Percentiles rank a stretch among this genome's conserved stretches.
These are phyloP conservation scores for Troglohyphantes excavatus DNA, from an alignment of 2,888 invertebrate genomes.

Conservation along the genomic window DNA sequence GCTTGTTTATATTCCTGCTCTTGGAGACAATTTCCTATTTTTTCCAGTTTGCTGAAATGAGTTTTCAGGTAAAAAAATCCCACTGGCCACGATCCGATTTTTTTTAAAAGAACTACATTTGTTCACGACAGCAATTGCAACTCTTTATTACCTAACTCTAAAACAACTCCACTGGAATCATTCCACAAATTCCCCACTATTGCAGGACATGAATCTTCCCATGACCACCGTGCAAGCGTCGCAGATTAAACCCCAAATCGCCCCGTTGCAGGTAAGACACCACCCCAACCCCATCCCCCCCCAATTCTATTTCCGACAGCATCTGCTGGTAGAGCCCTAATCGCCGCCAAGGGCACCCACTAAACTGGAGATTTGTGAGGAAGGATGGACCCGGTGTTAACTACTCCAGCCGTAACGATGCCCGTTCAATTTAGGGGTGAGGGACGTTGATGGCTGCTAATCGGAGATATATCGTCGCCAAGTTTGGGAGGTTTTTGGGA, in stretches of 20 bases:
- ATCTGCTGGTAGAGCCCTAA: conserved; percentile 38
- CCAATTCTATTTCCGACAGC: not conserved
- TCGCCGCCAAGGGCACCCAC: conserved; percentile 36
- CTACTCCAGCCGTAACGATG: conserved; percentile 24
- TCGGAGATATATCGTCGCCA: not conserved
- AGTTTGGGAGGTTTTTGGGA: no score
- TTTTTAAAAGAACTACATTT: no score
- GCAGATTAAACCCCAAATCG: conserved; percentile 58
- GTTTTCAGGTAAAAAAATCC: no score
- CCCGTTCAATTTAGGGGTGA: not conserved
- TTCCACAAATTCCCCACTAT: not conserved
- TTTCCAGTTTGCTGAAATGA: no score
- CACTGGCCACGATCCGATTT: no score
- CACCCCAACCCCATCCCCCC: not conserved
- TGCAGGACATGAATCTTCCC: conserved; percentile 14
- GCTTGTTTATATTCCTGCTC: no score
- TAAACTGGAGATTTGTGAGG: conserved; percentile 66
- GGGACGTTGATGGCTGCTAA: not conserved
- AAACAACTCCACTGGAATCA: no score
- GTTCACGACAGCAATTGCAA: no score
- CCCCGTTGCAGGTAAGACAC: not conserved
- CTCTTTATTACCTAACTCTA: no score
- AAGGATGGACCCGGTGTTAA: conserved; percentile 34
- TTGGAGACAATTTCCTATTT: no score
- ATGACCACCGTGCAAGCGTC: not conserved